Evolutionary conservation across 2,113 vertebrate species (phyloP).

Genomic region (Mungos mungo): DNA sequence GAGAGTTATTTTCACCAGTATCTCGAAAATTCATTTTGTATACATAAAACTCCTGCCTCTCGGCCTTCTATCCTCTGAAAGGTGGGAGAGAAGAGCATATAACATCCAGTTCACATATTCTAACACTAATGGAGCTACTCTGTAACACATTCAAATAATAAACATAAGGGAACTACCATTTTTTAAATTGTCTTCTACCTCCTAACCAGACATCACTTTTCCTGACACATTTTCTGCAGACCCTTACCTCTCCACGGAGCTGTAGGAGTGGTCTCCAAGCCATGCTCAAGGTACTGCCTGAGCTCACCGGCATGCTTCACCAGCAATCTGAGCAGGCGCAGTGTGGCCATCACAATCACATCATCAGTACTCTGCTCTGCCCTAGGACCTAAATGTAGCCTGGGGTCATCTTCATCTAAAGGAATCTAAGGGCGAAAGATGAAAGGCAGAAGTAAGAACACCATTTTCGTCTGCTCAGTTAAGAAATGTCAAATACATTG

Average conservation of each 20-base stretch:
- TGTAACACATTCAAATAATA: not conserved
- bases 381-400: constrained; percentile 87
- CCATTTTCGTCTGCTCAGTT: not conserved
- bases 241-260: constrained; percentile 95
- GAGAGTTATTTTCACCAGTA: constrained; percentile 11
- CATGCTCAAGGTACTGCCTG: constrained; percentile 95
- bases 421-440: constrained; percentile 84
- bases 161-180: not conserved
- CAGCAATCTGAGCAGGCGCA: constrained; percentile 93
- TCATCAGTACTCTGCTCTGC: constrained; percentile 97
- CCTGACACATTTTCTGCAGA: not conserved
- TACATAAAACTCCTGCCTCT: not conserved
- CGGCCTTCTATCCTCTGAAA: not conserved
- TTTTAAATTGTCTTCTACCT: not conserved
- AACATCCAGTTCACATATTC: not conserved
- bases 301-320: constrained; percentile 98
- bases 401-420: constrained; percentile 95
- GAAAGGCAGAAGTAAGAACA: not conserved
- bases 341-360: constrained; percentile 97
- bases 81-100: not conserved
- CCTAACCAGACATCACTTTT: not conserved
- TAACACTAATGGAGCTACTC: not conserved
- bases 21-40: constrained; percentile 24
- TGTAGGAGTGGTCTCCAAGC: constrained; percentile 96
- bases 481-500: not conserved